Conservation (phyloP, 1,140 invertebrate species). For the Hyles euphorbiae region DNA sequence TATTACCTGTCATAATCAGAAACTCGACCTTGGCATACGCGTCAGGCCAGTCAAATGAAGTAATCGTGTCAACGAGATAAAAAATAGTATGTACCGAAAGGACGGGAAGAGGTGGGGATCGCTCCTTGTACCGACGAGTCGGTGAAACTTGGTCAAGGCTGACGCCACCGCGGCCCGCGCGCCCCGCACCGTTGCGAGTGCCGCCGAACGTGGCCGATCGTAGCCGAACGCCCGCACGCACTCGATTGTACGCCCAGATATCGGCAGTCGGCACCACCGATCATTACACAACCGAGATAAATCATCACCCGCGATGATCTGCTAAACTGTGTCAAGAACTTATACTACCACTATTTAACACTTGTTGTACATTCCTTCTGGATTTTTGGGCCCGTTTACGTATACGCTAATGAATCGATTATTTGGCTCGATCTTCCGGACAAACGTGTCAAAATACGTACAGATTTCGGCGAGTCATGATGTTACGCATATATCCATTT, state of each 20-base stretch:
- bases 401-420: no score
- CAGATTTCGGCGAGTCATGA: background rate
- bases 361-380: no score
- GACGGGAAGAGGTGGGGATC: slow-evolving; percentile 72
- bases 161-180: slow-evolving; percentile 37
- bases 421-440: no score
- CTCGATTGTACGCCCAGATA: slow-evolving; percentile 53
- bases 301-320: slow-evolving; percentile 64
- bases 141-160: slow-evolving; percentile 74
- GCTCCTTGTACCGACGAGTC: slow-evolving; percentile 68
- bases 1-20: slow-evolving; percentile 14
- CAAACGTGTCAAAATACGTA: no score
- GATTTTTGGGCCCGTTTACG: no score
- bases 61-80: slow-evolving; percentile 68
- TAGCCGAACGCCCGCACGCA: slow-evolving; percentile 48
- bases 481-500: slow-evolving; percentile 2
- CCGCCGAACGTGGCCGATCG: slow-evolving; percentile 46
- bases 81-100: slow-evolving; percentile 66
- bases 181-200: slow-evolving; percentile 30
- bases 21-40: slow-evolving; percentile 45
- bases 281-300: slow-evolving; percentile 67
- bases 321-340: slow-evolving; percentile 68
- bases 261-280: slow-evolving; percentile 29
- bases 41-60: slow-evolving; percentile 53
- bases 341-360: slow-evolving; percentile 22